Percentiles rank a stretch among this genome's conserved stretches.
These are phyloP conservation scores for Oenanthe melanoleuca DNA, from an alignment of 2,113 vertebrate species.

Conservation along the genomic window DNA sequence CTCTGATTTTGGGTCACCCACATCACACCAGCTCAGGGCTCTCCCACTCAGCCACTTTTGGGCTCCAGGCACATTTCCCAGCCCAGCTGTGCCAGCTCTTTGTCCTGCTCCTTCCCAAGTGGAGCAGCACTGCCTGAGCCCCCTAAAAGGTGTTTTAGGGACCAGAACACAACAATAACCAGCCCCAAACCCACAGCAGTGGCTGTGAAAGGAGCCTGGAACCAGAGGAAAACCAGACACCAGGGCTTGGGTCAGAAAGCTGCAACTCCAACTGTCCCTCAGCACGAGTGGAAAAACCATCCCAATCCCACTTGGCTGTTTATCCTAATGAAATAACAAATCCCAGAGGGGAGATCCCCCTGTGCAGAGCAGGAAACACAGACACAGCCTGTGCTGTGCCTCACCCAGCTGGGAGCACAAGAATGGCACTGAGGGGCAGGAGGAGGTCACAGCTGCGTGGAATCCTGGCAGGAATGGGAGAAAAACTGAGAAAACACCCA, in stretches of 20 bases:
- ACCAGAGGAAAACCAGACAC: background rate
- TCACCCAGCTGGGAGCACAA: rapidly evolving
- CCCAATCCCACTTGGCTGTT: background rate
- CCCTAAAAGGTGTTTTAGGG: background rate
- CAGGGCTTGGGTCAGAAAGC: background rate
- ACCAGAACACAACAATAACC: background rate
- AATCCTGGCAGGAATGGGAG: background rate
- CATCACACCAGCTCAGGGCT: background rate
- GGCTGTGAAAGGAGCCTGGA: background rate
- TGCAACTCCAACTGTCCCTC: background rate
- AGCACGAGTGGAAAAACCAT: constrained; percentile 21
- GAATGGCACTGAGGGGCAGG: background rate
- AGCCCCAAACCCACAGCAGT: rapidly evolving
- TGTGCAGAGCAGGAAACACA: background rate
- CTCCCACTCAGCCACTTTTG: background rate
- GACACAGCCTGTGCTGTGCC: background rate
- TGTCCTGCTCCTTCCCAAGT: background rate
- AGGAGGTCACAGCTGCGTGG: background rate
- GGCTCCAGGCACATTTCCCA: background rate
- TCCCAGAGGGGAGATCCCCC: background rate
- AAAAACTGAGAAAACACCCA: background rate
- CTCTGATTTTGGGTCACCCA: background rate
- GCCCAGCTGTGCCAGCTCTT: background rate
- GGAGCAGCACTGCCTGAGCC: background rate
- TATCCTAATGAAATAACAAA: constrained; percentile 8